Conservation (phyloP, 2,113 vertebrate species). For the Ceyx cyanopectus region DNA sequence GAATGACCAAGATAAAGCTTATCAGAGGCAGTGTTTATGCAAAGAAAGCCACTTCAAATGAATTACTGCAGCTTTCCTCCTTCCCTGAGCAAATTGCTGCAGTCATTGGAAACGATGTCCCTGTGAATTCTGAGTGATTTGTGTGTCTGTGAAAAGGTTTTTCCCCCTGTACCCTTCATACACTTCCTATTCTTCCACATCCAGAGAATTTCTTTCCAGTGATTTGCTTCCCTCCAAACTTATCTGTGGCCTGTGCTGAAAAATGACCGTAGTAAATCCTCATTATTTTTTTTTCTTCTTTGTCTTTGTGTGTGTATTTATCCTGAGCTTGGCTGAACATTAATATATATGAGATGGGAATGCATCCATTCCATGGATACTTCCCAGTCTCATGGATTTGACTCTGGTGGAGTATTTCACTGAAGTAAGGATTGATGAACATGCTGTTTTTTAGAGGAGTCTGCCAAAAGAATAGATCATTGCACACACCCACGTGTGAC, state of each 20-base stretch:
- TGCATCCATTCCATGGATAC: neutral
- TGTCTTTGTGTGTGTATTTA: neutral
- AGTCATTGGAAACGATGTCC: neutral
- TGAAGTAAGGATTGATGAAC: neutral
- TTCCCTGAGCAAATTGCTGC: neutral
- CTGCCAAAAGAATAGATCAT: neutral
- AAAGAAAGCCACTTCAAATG: constrained; percentile 30
- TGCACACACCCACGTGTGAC: neutral
- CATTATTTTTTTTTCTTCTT: neutral
- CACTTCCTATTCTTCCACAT: neutral
- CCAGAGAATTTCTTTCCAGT: neutral
- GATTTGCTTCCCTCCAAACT: neutral
- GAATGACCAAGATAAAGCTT: constrained; percentile 48
- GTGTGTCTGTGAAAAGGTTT: constrained; percentile 6
- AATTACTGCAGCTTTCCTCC: constrained; percentile 23
- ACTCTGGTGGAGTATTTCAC: neutral
- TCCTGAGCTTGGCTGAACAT: neutral
- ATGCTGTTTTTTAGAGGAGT: neutral
- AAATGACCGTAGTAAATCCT: neutral
- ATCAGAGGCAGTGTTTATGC: constrained; percentile 33
- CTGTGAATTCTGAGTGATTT: neutral
- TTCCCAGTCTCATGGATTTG: neutral
- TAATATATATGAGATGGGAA: neutral
- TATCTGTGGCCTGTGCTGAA: neutral
- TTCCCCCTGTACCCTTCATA: neutral